phyloP scores from a whole-genome alignment of 2,113 vertebrate species.

The Sardina pilchardus region DNA sequence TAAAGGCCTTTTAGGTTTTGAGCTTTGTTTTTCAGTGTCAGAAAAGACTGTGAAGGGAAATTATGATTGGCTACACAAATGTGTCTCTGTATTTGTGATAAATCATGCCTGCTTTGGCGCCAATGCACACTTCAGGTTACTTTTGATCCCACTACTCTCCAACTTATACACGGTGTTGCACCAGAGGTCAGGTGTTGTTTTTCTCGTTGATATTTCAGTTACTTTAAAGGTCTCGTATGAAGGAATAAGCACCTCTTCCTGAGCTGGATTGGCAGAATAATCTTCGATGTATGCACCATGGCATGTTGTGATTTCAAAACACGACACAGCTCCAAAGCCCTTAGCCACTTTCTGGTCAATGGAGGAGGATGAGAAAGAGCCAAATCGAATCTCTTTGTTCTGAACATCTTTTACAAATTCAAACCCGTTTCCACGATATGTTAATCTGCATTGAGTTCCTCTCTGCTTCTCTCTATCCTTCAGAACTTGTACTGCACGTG shows the following conservation, averaged over 20 bases:
- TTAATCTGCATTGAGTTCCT: neutral
- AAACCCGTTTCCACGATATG: neutral
- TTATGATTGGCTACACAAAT: no score
- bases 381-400: neutral
- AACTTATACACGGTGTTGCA: slow-evolving; percentile 3
- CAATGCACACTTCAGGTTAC: neutral
- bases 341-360: neutral
- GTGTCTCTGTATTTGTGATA: no score
- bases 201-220: no score
- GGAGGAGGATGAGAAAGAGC: slow-evolving; percentile 2
- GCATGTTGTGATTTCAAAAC: slow-evolving; percentile 5
- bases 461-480: neutral
- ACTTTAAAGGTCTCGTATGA: neutral
- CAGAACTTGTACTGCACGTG: no score
- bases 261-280: neutral
- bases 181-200: neutral
- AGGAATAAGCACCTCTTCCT: neutral
- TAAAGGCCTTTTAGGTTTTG: no score
- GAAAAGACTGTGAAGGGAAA: no score
- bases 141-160: neutral
- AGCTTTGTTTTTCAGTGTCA: no score
- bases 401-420: neutral
- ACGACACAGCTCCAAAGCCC: neutral
- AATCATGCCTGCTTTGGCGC: no score
- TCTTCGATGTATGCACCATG: neutral